Base-by-base conservation (phyloP, 2,888 invertebrate species). In the Drosophila mayaguana region DNA sequence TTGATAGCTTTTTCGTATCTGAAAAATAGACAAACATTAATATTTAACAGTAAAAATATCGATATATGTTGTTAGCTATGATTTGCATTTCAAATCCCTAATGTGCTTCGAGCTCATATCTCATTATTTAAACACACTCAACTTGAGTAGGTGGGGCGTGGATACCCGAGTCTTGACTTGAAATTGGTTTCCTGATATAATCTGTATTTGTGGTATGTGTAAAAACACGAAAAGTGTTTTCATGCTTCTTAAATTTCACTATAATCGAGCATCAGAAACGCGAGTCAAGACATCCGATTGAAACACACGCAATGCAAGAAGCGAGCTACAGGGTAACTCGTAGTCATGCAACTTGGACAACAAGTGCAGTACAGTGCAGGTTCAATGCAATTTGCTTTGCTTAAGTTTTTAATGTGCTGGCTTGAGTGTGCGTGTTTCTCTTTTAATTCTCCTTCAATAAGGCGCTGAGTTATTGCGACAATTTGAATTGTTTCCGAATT, bases 391-490 rank as follows among this genome's bases (percentile, higher is more conserved):
- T 57, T 14, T 9, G 22, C 11, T 36, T n/a, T 46, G 22, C 8
- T 14, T 22, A 22, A 6, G 18, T 11, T 38, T 63, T 42, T 40
- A 36, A 25, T 61, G 8, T 32, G 28, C 11, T 12, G 28, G 28
- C n/a, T 28, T 22, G n/a, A 48, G 48, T 57, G 34, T 76, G 36
- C 22, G 42, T 48, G 28, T 48, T 48, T 63, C 73, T 57, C 14
- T 20, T 34, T 54, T 59, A 28, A 22, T 43, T 63, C 48, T 40
- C 14, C 43, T 32, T 20, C 32, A 71, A 72, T 84, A 83, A 80
- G 56, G 70, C 62, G 28, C 61, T 72, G 72, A 84, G 67, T 84
- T 88, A 84, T 68, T 76, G 69, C 75, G 84, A 84, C 84, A 84
- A 83, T 85, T 81, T 75, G 70, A 75, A 84, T 88, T 87, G 85